Base-by-base conservation (phyloP, 2,888 invertebrate species). In the Leucoma salicis region DNA sequence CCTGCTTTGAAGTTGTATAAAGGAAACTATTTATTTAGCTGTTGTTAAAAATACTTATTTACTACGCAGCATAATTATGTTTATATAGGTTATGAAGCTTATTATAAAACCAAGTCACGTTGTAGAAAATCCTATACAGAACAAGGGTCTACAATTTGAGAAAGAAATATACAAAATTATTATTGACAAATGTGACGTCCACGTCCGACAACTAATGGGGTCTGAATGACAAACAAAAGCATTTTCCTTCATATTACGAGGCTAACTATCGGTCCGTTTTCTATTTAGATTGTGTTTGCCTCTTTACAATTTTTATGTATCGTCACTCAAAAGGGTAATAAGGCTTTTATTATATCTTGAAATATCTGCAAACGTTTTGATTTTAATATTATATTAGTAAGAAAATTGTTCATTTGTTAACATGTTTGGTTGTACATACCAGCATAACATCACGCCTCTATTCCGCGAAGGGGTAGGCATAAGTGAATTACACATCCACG, bases 161-260 rank as follows among this genome's bases (percentile, higher is more conserved):
- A 25, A 29, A 32, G 39, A 50, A 49, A 52, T 39, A 25, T 31
- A 31, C 35, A 24, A 38, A 43, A 35, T 44, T 39, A 27, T 31
- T 43, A 39, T 35, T 39, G 43, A 39, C 35, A 44, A 44, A 35
- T 31, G 35, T 32, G 39, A 39, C 21, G 10, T 21, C 14, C 31
- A 14, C 35, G 12, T 29, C 43, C 35, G 14, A 31, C 35, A 6
- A 24, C 40, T 60, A 52, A 62, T 46, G 31, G 45, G 40, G 31
- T 37, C 36, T 38, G 42, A 27, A 37, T 39, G 18, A 33, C 37
- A 40, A 40, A 45, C 39, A 60, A 44, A 47, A 45, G 33, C 37
- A 12, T 50, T 45, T 58, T 44, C 43, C 39, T 35, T n/a, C 14
- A 47, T 33, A 44, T 48, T 39, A 36, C 14, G 14, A 16, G 14